phyloP scores from a whole-genome alignment of 2,888 invertebrate species.

The Drosophila vallismaia region DNA sequence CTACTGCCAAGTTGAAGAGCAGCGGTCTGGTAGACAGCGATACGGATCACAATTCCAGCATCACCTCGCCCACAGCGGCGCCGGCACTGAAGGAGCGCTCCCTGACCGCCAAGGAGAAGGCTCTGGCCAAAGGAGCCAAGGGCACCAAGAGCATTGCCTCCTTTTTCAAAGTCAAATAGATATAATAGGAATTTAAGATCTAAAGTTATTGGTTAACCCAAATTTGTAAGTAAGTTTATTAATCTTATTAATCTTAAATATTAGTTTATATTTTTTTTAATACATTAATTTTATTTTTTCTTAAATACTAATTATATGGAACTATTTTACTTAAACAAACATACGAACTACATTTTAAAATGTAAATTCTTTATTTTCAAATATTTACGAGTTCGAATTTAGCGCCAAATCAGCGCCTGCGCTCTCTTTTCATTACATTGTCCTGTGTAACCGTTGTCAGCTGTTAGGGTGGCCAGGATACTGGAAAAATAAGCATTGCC shows the following conservation, averaged over 20 bases:
- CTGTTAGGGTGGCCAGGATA: slow-evolving; percentile 30
- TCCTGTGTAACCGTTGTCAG: background rate
- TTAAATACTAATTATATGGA: background rate
- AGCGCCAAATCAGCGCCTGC: slow-evolving; percentile 14
- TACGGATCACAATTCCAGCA: slow-evolving; percentile 37
- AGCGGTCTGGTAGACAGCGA: slow-evolving; percentile 66
- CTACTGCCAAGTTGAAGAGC: slow-evolving; percentile 82
- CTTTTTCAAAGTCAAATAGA: slow-evolving; percentile 86
- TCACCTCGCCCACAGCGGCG: slow-evolving; percentile 35
- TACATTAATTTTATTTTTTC: background rate
- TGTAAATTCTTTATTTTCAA: no score
- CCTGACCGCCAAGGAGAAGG: slow-evolving; percentile 89
- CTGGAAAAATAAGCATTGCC: slow-evolving; percentile 1
- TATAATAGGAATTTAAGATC: background rate
- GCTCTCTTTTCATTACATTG: background rate
- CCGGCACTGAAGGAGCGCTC: slow-evolving; percentile 82
- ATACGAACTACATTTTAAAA: no score
- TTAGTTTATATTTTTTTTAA: background rate
- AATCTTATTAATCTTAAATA: background rate
- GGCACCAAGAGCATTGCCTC: slow-evolving; percentile 92
- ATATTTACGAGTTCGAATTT: slow-evolving; percentile 5
- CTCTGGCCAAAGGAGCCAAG: slow-evolving; percentile 88
- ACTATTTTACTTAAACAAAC: background rate
- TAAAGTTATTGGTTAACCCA: background rate
- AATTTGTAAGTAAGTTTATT: background rate